A percentile compares a stretch with the other conserved stretches of the same genome.
phyloP scores from a whole-genome alignment of 2,888 invertebrate species.

The Syrphus vitripennis region DNA sequence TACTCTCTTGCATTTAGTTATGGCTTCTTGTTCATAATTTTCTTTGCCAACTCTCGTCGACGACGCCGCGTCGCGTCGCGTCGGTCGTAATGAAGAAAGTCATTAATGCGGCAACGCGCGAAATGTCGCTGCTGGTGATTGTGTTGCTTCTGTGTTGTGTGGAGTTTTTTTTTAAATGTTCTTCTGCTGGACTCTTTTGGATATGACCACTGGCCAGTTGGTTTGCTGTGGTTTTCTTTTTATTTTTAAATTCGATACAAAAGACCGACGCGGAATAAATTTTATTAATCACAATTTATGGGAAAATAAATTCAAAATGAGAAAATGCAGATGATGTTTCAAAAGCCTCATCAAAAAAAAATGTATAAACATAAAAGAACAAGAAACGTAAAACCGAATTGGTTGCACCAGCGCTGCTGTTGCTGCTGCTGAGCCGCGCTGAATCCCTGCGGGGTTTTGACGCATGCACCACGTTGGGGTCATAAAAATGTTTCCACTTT shows the following conservation, averaged over 20 bases:
- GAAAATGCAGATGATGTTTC: slow-evolving; percentile 57
- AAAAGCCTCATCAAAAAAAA: slow-evolving; percentile 1
- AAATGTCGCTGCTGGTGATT: slow-evolving; percentile 67
- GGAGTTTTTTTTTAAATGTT: not conserved
- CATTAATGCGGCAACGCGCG: slow-evolving; percentile 69
- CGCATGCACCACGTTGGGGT: slow-evolving; percentile 60
- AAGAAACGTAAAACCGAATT: slow-evolving; percentile 27
- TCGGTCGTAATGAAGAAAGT: slow-evolving; percentile 59
- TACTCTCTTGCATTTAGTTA: not conserved
- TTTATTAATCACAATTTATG: slow-evolving; percentile 81
- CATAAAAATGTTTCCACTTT: slow-evolving; percentile 56
- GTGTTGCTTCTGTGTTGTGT: slow-evolving; percentile 51
- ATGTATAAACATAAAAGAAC: not conserved
- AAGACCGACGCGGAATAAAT: slow-evolving; percentile 74
- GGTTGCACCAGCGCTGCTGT: not conserved
- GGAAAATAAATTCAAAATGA: slow-evolving; percentile 77
- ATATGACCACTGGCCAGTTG: not conserved
- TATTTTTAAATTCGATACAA: slow-evolving; percentile 22
- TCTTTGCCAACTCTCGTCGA: slow-evolving; percentile 26
- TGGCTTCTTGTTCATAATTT: slow-evolving; percentile 52
- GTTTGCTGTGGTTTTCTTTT: not conserved
- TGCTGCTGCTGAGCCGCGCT: not conserved
- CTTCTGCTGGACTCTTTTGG: not conserved
- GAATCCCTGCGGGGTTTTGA: slow-evolving; percentile 57
- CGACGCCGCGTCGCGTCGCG: not conserved